These are phyloP conservation scores for Myiagra hebetior DNA, from an alignment of 2,113 vertebrate species.

Conservation along the genomic window DNA sequence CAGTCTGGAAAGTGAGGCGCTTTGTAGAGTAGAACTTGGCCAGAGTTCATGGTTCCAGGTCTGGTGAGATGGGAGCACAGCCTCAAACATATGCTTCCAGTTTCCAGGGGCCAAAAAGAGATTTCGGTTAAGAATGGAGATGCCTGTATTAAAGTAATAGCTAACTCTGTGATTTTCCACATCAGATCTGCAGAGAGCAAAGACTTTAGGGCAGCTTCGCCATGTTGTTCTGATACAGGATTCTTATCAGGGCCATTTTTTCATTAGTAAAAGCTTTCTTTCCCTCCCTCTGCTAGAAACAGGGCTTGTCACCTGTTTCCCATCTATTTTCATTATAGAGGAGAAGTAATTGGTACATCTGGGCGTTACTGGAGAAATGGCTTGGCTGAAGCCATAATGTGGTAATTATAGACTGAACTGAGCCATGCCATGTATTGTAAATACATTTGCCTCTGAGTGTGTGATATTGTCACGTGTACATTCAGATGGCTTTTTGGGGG, in stretches of 20 bases:
- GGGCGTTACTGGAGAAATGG: constrained; percentile 31
- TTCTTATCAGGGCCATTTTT: not conserved
- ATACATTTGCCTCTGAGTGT: constrained; percentile 4
- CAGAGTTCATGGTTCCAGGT: not conserved
- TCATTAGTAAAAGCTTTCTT: constrained; percentile 1
- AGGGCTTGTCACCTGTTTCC: constrained; percentile 29
- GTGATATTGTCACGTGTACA: not conserved
- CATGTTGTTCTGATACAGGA: not conserved
- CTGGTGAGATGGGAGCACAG: not conserved
- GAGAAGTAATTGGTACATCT: constrained; percentile 52
- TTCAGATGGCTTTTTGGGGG: not conserved
- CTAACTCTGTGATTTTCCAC: not conserved
- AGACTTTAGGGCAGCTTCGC: not conserved
- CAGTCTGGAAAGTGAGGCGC: fast-evolving
- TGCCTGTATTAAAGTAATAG: not conserved
- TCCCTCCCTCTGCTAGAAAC: not conserved
- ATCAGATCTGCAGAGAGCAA: not conserved
- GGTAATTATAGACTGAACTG: constrained; percentile 50
- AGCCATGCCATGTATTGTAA: constrained; percentile 11
- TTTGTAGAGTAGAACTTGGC: not conserved
- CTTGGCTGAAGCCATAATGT: constrained; percentile 43
- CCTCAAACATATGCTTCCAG: not conserved
- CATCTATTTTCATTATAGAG: constrained; percentile 36
- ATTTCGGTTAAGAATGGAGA: not conserved
- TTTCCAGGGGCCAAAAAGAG: not conserved